Base-by-base conservation (phyloP, 2,888 invertebrate species). In the Pseudococcus longispinus region DNA sequence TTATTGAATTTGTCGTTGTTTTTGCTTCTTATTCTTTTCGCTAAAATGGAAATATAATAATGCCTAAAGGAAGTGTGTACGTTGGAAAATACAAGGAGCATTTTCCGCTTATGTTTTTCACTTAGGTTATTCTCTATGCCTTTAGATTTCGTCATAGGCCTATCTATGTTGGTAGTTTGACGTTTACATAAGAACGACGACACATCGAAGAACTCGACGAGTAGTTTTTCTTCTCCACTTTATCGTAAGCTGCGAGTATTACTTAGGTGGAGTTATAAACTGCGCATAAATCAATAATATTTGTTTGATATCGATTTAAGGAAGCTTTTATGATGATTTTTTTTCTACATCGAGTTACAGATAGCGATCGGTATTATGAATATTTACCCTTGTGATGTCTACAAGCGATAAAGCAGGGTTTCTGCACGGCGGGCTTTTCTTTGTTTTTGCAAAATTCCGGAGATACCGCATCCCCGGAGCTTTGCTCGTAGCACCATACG, bases 351-450 rank as follows among this genome's bases (percentile, higher is more conserved):
- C 1, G 55, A 55, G 18, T 51, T 3, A 20, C 8, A 37, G 37
- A 37, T n/a, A 37, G n/a, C 37, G 74, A 80, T 80, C 42, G 29
- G 4, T 74, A 32, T 80, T 80, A 42, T 80, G 37, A 42, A 29
- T 44, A 51, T 32, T 87, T 87, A 89, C 89, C 89, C 89, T 89
- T 89, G 77, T 89, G 89, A 88, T 89, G 90, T 65, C 89, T 88
- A 88, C 90, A 90, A 15, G 90, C 90, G 15, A 89, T 89, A 87
- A 90, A 90, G 88, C 90, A 90, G 29, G 89, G 88, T 83, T 89
- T 89, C 87, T 88, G 88, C 51, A 88, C 88, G 32, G 87, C 85
- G 23, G 90, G 90, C 83, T 89, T 88, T 20, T 89, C 88, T 29
- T 87, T 77, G 9, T 88, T 86, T 60, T 89, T 89, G 87, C 90